Conservation (phyloP, 2,113 vertebrate species). For the Bagarius yarrelli region DNA sequence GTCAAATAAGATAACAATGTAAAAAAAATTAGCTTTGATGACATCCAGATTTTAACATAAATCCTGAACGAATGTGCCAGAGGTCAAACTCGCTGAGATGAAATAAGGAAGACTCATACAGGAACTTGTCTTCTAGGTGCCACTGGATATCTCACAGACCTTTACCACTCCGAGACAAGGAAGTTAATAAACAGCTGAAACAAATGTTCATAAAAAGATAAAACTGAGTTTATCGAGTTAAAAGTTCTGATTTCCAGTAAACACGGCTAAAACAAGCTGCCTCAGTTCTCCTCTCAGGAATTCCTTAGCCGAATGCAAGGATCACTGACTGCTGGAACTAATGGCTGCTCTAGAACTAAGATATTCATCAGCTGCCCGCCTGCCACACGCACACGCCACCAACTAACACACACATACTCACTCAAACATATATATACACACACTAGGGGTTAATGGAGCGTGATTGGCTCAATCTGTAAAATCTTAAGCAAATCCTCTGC, state of each 20-base stretch:
- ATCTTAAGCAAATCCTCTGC: slow-evolving; percentile 32
- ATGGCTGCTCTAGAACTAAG: slow-evolving; percentile 42
- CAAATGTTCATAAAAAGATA: slow-evolving; percentile 19
- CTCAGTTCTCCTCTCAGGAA: slow-evolving; percentile 9
- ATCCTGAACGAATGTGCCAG: neutral
- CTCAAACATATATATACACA: slow-evolving; percentile 16
- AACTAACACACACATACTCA: slow-evolving; percentile 29
- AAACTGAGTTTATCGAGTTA: slow-evolving; percentile 29
- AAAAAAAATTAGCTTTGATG: neutral
- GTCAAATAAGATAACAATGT: neutral
- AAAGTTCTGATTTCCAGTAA: slow-evolving; percentile 26
- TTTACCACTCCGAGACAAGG: neutral
- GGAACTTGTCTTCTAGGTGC: neutral
- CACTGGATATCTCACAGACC: neutral
- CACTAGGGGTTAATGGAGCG: slow-evolving; percentile 37
- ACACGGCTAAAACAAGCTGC: slow-evolving; percentile 2
- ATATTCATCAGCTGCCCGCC: slow-evolving; percentile 44
- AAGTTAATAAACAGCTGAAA: neutral
- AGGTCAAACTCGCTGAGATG: neutral
- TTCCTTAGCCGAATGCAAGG: slow-evolving; percentile 17
- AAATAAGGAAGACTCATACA: neutral
- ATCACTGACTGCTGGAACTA: slow-evolving; percentile 44
- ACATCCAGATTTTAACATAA: neutral
- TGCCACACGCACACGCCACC: slow-evolving; percentile 49
- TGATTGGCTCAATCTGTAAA: slow-evolving; percentile 42